Conservation (phyloP, 2,888 invertebrate species). For the Polydrusus cervinus region DNA sequence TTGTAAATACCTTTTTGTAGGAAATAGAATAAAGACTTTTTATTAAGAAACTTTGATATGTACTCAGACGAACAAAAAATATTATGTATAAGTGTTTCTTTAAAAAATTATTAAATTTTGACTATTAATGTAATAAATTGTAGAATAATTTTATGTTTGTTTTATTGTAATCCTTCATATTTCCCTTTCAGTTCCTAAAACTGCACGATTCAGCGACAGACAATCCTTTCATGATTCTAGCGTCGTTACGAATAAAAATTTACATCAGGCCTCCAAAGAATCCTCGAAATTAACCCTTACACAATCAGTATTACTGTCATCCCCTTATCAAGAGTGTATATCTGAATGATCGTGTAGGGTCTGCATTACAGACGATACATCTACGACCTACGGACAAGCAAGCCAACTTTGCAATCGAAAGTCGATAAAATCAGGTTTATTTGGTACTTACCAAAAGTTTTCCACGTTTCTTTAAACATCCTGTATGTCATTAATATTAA, state of each 20-base stretch:
- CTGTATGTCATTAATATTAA: neutral
- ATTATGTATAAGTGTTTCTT: constrained; percentile 44
- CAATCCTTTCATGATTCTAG: too few relatives aligned
- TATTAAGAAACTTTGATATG: constrained; percentile 52
- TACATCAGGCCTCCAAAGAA: too few relatives aligned
- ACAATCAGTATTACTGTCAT: too few relatives aligned
- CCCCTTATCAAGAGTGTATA: too few relatives aligned
- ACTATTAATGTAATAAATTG: constrained; percentile 50
- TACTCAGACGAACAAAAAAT: constrained; percentile 5
- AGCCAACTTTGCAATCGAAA: too few relatives aligned
- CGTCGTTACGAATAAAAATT: too few relatives aligned
- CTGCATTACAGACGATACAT: too few relatives aligned
- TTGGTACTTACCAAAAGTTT: neutral
- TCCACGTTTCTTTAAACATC: neutral
- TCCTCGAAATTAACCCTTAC: too few relatives aligned
- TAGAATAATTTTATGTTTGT: constrained; percentile 33
- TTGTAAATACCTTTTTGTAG: constrained; percentile 53
- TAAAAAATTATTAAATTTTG: constrained; percentile 47
- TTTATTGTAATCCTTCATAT: constrained; percentile 7
- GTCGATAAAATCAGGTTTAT: neutral
- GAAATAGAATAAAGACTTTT: constrained; percentile 43
- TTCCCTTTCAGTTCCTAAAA: neutral
- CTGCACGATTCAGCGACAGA: too few relatives aligned
- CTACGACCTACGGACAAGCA: too few relatives aligned
- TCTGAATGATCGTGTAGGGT: too few relatives aligned